Base-by-base conservation (phyloP, 2,113 vertebrate genomes). In the Montifringilla adamsi region DNA sequence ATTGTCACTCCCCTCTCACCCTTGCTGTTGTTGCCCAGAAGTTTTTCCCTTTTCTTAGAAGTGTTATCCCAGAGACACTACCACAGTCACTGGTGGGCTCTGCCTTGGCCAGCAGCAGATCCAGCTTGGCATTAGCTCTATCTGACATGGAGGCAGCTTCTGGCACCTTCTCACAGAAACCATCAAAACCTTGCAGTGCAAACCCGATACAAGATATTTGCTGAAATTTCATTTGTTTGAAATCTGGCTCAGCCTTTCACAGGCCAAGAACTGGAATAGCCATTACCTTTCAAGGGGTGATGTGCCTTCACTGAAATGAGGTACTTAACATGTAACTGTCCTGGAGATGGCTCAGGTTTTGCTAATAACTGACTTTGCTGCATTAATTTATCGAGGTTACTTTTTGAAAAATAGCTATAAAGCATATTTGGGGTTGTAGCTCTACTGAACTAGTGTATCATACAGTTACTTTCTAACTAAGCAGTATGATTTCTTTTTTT, bases 31-130 rank as follows among this genome's bases (percentile, higher is more conserved):
- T 49, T 69, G 33, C 5, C 8, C 50, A 74, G 26, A 11, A 27
- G 17, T 24, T 55, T 77, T 89, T 22, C 33, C 26, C 26, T 6
- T 35, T 47, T 59, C 55, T 89, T 47, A 22, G 31, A 47, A n/a
- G 12, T 9, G 2, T 62, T 79, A 35, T 16, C 8, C 5, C 41
- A 43, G 46, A 56, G 67, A 27, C 1, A 1, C 28, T 73, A 4
- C 55, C 20, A 10, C 3, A 4, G 4, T 60, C 0, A 0, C 10
- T 37, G 50, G 6, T 49, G 11, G 60, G 13, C 43, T 79, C 31
- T n/a, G 13, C 19, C 14, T 69, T 30, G 23, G 26, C 9, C 47
- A 35, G 30, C 6, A 7, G 13, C 1, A 6, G 30, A 33, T 77
- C 63, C 3, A 1, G 27, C 30, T 58, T 72, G n/a, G 43, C 8